These are phyloP conservation scores for Polyommatus iphigenia DNA, from an alignment of 2,888 invertebrate species.

Conservation along the genomic window DNA sequence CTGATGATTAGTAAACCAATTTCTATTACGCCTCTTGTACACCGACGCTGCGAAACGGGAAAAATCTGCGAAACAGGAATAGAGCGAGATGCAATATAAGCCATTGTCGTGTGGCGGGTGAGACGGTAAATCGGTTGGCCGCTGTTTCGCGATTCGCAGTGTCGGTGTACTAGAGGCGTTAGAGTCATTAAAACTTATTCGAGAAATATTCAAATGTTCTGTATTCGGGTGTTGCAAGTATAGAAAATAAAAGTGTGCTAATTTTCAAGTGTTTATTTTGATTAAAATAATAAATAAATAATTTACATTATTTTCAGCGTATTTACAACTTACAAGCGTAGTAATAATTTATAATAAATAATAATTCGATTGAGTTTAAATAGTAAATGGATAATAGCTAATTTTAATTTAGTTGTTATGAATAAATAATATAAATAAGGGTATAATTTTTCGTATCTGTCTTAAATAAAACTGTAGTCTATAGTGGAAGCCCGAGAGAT, in stretches of 20 bases:
- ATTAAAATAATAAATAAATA: constrained; percentile 65
- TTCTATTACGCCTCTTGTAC: no score
- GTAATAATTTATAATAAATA: constrained; percentile 52
- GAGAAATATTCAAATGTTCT: neutral
- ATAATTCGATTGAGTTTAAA: constrained; percentile 32
- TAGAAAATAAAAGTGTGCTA: neutral
- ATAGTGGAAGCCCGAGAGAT: neutral
- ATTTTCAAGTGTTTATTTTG: constrained; percentile 13
- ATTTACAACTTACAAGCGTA: constrained; percentile 70
- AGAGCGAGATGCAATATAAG: no score
- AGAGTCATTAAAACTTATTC: neutral
- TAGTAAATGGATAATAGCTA: constrained; percentile 28
- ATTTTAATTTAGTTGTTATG: neutral
- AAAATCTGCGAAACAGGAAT: no score
- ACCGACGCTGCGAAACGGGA: no score
- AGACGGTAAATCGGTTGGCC: no score
- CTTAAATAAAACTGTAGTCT: neutral
- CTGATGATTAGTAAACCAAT: neutral
- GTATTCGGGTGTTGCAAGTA: neutral
- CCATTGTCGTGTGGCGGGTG: no score
- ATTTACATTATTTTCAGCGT: constrained; percentile 70
- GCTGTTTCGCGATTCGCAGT: no score
- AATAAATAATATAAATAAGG: neutral
- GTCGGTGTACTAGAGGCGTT: no score
- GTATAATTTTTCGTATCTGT: neutral